Percentiles rank a stretch among this genome's conserved stretches.
Conservation (phyloP, 2,888 invertebrate species). For the Sylvicola fuscatus region DNA sequence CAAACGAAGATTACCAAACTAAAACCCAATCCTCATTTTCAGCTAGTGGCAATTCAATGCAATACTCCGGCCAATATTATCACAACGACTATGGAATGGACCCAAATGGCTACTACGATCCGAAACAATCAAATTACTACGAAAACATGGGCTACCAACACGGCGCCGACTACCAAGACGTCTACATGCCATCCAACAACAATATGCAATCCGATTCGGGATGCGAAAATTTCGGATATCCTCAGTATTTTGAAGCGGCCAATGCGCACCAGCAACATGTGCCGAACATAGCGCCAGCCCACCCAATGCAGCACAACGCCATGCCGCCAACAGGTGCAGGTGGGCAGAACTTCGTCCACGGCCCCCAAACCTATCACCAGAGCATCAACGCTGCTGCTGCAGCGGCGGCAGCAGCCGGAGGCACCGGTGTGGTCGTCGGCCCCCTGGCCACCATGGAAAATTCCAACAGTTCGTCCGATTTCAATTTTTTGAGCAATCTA, state of each 20-base stretch:
- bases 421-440: neutral
- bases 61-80: constrained; percentile 15
- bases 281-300: constrained; percentile 21
- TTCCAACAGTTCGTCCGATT: constrained; percentile 83
- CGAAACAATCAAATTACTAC: constrained; percentile 19
- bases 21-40: neutral
- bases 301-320: constrained; percentile 17
- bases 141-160: constrained; percentile 15
- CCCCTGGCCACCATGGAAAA: constrained; percentile 39
- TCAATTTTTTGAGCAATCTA: constrained; percentile 80
- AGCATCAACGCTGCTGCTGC: constrained; percentile 9
- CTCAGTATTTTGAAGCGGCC: constrained; percentile 10
- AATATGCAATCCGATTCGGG: constrained; percentile 7
- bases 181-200: constrained; percentile 8
- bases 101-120: constrained; percentile 17
- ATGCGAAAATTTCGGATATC: constrained; percentile 10
- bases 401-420: constrained; percentile 6
- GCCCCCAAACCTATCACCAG: constrained; percentile 13
- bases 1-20: too few species aligned
- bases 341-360: constrained; percentile 17
- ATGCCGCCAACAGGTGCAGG: constrained; percentile 7
- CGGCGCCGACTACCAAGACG: constrained; percentile 5
- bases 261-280: constrained; percentile 9
- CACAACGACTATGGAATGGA: constrained; percentile 16
- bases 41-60: constrained; percentile 3